These are phyloP conservation scores for Caenorhabditis angaria DNA, from an alignment of 2,888 invertebrate species.

Conservation along the genomic window DNA sequence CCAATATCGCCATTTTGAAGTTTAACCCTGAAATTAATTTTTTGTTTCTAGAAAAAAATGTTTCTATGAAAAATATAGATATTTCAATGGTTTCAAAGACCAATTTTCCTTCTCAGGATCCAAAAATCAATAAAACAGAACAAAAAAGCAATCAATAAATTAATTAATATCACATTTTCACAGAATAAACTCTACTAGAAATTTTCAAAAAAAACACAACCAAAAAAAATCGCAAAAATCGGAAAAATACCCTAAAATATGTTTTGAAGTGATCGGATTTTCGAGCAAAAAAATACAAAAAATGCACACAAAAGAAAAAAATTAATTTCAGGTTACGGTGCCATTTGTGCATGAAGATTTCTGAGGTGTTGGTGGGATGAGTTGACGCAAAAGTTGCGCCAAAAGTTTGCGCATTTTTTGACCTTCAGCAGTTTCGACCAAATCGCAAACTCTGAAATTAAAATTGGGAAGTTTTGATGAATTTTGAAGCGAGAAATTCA, in stretches of 20 bases:
- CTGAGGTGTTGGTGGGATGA: neutral
- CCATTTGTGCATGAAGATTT: neutral
- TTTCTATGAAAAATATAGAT: too few species aligned
- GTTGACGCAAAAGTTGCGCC: constrained; percentile 27
- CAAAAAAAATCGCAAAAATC: neutral
- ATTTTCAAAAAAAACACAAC: constrained; percentile 5
- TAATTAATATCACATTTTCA: neutral
- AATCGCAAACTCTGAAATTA: constrained; percentile 45
- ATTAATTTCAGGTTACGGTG: neutral
- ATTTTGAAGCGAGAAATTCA: neutral
- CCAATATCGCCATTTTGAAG: constrained; percentile 92
- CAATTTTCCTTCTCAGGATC: neutral
- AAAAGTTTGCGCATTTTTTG: constrained; percentile 36
- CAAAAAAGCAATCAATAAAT: constrained; percentile 4
- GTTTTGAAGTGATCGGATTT: constrained; percentile 9
- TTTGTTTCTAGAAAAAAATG: too few species aligned
- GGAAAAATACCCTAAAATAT: constrained; percentile 3
- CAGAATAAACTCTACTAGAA: neutral
- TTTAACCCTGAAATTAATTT: too few species aligned
- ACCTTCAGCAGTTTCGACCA: constrained; percentile 53
- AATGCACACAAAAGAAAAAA: neutral
- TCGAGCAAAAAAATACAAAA: neutral
- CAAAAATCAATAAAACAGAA: neutral
- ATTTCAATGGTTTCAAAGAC: too few species aligned
- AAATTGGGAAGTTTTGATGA: neutral